A percentile compares a stretch with the other conserved stretches of the same genome.
Conservation (phyloP, 2,113 vertebrate species). For the Nothocercus julius region DNA sequence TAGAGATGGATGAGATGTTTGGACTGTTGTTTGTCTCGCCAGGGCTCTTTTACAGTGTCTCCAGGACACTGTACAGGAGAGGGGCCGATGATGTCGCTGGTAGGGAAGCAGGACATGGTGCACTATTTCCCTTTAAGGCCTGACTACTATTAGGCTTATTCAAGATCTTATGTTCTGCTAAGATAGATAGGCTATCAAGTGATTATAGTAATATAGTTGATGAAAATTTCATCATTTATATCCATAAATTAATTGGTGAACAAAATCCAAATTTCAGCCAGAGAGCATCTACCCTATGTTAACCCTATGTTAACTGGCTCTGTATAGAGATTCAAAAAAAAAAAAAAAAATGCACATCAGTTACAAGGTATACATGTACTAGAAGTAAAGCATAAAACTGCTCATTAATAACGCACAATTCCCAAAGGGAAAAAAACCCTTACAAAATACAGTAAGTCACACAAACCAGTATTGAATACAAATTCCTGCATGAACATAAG, state of each 20-base stretch:
- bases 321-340: conserved; percentile 16
- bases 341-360: not conserved
- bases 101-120: not conserved
- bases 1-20: not conserved
- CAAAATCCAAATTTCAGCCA: conserved; percentile 42
- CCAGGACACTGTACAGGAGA: not conserved
- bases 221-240: not conserved
- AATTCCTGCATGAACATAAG: conserved; percentile 44
- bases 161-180: not conserved
- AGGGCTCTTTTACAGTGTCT: not conserved
- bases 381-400: conserved; percentile 72
- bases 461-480: conserved; percentile 59
- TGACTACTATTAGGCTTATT: not conserved
- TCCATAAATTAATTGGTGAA: conserved; percentile 40
- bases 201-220: not conserved
- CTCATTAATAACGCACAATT: conserved; percentile 63
- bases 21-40: not conserved
- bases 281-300: not conserved
- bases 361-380: conserved; percentile 8
- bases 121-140: conserved; percentile 27
- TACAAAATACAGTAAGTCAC: conserved; percentile 56
- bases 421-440: conserved; percentile 70
- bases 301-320: conserved; percentile 22
- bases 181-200: not conserved
- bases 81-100: not conserved